Conservation (phyloP, 2,797 vertebrate species). For the Halcyon leucocephala region DNA sequence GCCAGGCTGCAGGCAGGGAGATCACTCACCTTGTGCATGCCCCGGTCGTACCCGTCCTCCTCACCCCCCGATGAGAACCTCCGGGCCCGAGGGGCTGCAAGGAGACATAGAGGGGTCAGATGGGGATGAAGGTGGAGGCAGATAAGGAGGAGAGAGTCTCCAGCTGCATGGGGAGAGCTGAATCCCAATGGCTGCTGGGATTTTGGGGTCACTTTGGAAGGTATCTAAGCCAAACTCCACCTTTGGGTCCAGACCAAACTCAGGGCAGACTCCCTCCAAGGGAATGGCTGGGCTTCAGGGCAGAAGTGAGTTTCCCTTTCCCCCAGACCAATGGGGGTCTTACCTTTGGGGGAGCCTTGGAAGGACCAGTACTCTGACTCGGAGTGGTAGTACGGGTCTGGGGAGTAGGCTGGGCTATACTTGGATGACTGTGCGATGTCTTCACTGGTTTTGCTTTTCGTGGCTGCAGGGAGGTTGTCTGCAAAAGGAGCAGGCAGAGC, state of each 20-base stretch:
- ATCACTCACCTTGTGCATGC: conserved; percentile 90
- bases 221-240: not conserved
- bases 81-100: conserved; percentile 83
- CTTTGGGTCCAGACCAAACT: not conserved
- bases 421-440: conserved; percentile 89
- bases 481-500: conserved; percentile 1
- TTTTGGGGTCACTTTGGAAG: not conserved
- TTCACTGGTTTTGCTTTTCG: conserved; percentile 91
- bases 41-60: conserved; percentile 90
- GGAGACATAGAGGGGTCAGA: not conserved
- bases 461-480: conserved; percentile 79
- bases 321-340: accelerated
- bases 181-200: not conserved
- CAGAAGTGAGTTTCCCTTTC: not conserved
- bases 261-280: accelerated
- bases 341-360: conserved; percentile 92
- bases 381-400: conserved; percentile 88
- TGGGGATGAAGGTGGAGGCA: not conserved
- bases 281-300: not conserved
- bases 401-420: conserved; percentile 88
- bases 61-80: conserved; percentile 93
- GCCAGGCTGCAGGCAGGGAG: not conserved
- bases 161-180: accelerated
- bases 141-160: not conserved
- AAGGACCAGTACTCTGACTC: conserved; percentile 92